Percentiles rank a stretch among this genome's conserved stretches.
These are phyloP conservation scores for Lypha dubia DNA, from an alignment of 2,888 invertebrate genomes.

Conservation along the genomic window DNA sequence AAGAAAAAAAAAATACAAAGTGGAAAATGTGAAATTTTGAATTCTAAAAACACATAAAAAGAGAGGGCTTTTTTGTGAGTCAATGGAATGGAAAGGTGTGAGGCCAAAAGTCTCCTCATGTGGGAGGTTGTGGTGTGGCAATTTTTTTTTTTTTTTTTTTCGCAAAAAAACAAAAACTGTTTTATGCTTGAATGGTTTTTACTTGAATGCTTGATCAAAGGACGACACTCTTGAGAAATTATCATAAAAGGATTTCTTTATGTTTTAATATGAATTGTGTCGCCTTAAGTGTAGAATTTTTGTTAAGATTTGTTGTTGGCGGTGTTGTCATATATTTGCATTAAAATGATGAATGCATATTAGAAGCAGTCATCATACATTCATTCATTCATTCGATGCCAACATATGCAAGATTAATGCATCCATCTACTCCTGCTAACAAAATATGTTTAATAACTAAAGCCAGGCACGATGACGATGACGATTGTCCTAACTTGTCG, in stretches of 20 bases:
- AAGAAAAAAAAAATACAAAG: background rate
- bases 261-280: slow-evolving; percentile 71
- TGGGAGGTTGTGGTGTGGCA: slow-evolving; percentile 64
- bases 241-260: slow-evolving; percentile 82
- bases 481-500: slow-evolving; percentile 24
- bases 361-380: background rate
- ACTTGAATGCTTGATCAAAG: slow-evolving; percentile 81
- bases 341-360: slow-evolving; percentile 31
- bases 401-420: slow-evolving; percentile 34
- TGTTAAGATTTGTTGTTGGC: slow-evolving; percentile 64
- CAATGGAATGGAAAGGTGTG: background rate
- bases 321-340: slow-evolving; percentile 46
- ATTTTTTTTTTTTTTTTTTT: too few species aligned
- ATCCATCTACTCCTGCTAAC: slow-evolving; percentile 13
- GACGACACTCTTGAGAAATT: slow-evolving; percentile 83
- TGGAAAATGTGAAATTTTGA: slow-evolving; percentile 26
- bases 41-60: slow-evolving; percentile 48
- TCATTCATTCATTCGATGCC: background rate
- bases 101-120: slow-evolving; percentile 46
- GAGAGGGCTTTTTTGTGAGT: slow-evolving; percentile 46
- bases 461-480: background rate
- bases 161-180: slow-evolving; percentile 76
- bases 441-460: background rate
- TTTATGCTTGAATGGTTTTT: slow-evolving; percentile 82
- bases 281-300: slow-evolving; percentile 72